Evolutionary conservation across 2,888 invertebrate species (phyloP).

Genomic region (Pharmacophagus antenor): DNA sequence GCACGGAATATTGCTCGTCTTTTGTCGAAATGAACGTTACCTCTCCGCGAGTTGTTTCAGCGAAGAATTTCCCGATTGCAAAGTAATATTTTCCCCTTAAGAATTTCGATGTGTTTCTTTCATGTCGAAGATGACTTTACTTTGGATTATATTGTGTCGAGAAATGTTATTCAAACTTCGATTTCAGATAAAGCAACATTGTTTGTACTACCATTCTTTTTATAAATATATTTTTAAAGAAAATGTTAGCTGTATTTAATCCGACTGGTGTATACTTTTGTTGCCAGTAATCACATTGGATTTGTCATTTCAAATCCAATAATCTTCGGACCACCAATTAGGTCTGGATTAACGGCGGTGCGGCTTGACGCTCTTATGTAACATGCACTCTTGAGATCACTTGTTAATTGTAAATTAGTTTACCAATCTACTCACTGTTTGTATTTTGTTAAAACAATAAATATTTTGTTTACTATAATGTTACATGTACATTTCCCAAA

Average conservation of each 20-base stretch:
- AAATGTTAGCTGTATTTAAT: slow-evolving; percentile 17
- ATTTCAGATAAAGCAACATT: slow-evolving; percentile 52
- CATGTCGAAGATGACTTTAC: slow-evolving; percentile 76
- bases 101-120: slow-evolving; percentile 79
- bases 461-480: background rate
- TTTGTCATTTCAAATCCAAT: slow-evolving; percentile 74
- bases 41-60: slow-evolving; percentile 78
- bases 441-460: background rate
- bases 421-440: background rate
- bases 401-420: slow-evolving; percentile 47
- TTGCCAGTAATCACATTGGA: slow-evolving; percentile 67
- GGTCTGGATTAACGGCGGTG: slow-evolving; percentile 65
- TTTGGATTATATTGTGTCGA: slow-evolving; percentile 68
- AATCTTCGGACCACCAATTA: slow-evolving; percentile 76
- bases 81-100: slow-evolving; percentile 79
- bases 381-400: slow-evolving; percentile 58
- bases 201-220: slow-evolving; percentile 32
- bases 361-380: slow-evolving; percentile 41
- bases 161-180: slow-evolving; percentile 60
- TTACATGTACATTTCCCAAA: no score
- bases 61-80: slow-evolving; percentile 78
- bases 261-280: slow-evolving; percentile 50
- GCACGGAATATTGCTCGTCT: slow-evolving; percentile 79
- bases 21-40: slow-evolving; percentile 79
- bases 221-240: slow-evolving; percentile 1